Conservation (phyloP, 2,113 vertebrate genomes). For the Ciconia boyciana region DNA sequence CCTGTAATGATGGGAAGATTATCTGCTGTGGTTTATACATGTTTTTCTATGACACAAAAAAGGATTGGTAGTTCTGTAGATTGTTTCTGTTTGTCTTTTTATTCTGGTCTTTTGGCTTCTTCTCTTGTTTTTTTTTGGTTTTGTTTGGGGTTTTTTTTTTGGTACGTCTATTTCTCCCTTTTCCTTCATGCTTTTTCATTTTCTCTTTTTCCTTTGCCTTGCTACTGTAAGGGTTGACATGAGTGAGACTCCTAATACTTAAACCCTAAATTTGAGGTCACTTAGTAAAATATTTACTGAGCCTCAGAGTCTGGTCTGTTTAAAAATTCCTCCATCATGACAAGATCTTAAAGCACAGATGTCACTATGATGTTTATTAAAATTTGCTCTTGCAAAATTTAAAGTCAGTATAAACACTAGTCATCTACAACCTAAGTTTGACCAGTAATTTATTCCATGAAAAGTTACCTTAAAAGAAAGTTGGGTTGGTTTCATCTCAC, state of each 20-base stretch:
- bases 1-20: neutral
- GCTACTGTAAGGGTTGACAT: neutral
- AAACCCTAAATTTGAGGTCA: neutral
- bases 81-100: neutral
- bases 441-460: neutral
- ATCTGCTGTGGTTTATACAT: neutral
- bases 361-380: neutral
- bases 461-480: neutral
- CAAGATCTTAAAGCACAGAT: neutral
- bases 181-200: neutral
- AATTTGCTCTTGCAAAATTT: neutral
- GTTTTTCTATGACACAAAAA: neutral
- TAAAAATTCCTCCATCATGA: neutral
- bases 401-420: neutral
- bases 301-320: neutral
- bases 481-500: neutral
- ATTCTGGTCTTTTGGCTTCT: neutral
- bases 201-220: neutral
- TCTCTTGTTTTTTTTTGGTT: neutral
- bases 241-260: neutral
- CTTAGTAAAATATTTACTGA: neutral
- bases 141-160: neutral
- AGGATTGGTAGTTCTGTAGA: neutral
- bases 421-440: neutral
- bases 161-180: accelerated